Base-by-base conservation (phyloP, 2,797 vertebrate genomes). In the Coregonus suidteri region DNA sequence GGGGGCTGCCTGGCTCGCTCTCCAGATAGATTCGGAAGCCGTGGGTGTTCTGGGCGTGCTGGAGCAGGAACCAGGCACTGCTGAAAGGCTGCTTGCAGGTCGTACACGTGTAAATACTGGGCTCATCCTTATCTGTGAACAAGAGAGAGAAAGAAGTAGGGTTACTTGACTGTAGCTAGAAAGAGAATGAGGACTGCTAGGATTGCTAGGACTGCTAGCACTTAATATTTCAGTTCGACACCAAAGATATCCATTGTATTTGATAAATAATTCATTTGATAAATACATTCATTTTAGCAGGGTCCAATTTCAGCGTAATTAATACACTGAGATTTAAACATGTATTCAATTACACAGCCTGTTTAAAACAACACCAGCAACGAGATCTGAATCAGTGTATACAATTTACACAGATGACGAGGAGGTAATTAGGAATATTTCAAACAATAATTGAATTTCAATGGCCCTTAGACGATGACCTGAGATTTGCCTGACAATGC, bases 11-110 rank as follows among this genome's bases (percentile, higher is more conserved):
- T 47, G 98, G 97, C 90, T 98, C 96, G 53, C 97, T 98, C 95
- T 99, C 97, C 95, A 99, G 95, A 92, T 99, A 99, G 95, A 99
- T 99, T 93, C 96, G 96, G 95, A 99, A 97, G 91, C 97, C 97
- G 59, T 99, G 97, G 82, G 96, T 98, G 94, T 98, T 99, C 95
- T 99, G 97, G 93, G 97, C 97, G 78, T 99, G 97, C 94, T 99
- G 97, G 90, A 99, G 96, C 92, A 99, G 96, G 94, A 99, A 99
- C 97, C 97, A 99, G 93, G 97, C 97, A 91, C 96, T 98, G 94
- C 94, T 96, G 95, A 99, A 99, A 93, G 97, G 96, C 94, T 98
- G 97, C 96, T 99, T 99, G 94, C 97, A 99, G 89, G 97, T 98
- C 90, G 97, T 99, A 95, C 97, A 99, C 88, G 96, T 99, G 92